phyloP scores from a whole-genome alignment of 2,888 invertebrate species.

The Pyralis farinalis region DNA sequence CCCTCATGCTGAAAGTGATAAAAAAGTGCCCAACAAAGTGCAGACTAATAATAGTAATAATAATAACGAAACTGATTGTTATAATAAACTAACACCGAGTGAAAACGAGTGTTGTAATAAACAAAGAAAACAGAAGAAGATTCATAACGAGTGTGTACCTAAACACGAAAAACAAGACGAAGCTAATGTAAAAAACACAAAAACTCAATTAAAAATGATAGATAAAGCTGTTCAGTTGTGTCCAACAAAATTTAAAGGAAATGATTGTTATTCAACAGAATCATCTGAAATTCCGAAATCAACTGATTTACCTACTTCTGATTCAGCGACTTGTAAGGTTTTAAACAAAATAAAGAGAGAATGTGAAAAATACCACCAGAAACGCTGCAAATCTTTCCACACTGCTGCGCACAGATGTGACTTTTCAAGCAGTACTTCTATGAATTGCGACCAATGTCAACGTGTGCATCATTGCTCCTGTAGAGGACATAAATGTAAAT shows the following conservation, averaged over 20 bases:
- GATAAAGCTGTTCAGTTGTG: constrained; percentile 50
- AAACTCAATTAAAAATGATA: constrained; percentile 12
- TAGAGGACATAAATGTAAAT: constrained; percentile 52
- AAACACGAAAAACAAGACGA: no score
- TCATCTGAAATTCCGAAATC: constrained; percentile 51
- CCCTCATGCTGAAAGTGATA: constrained; percentile 2
- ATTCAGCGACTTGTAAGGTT: constrained; percentile 59
- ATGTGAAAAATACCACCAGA: constrained; percentile 67
- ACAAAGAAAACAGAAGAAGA: no score
- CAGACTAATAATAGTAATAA: background rate
- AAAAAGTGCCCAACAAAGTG: background rate
- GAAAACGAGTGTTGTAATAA: no score
- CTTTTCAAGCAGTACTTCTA: constrained; percentile 57
- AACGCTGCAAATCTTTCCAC: constrained; percentile 41
- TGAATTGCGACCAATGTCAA: constrained; percentile 58
- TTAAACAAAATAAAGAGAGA: constrained; percentile 64
- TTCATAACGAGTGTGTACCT: no score
- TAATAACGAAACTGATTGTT: no score
- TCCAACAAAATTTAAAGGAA: constrained; percentile 32
- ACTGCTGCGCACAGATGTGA: constrained; percentile 40
- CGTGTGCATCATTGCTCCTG: constrained; percentile 53
- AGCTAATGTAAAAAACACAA: no score
- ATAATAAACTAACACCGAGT: no score
- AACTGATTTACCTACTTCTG: constrained; percentile 57
- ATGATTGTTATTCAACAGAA: constrained; percentile 31